These are phyloP conservation scores for Lepidocyrtinus sp. DNA, from an alignment of 2,888 invertebrate genomes.

Conservation along the genomic window DNA sequence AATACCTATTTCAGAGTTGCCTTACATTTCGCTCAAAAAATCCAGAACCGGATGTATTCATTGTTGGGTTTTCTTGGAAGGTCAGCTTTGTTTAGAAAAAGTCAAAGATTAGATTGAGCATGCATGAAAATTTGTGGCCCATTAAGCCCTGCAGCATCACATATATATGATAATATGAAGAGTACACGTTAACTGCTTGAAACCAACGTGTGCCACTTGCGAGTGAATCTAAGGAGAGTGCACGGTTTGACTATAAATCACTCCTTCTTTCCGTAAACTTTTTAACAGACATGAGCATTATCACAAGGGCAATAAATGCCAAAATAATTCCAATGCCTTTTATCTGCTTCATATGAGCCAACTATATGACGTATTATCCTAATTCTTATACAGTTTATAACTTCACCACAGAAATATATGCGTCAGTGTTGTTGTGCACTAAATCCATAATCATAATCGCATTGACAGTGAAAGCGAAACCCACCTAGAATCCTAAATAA, in stretches of 20 bases:
- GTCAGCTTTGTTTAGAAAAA: slow-evolving; percentile 30
- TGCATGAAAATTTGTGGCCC: neutral
- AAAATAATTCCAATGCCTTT: too few relatives aligned
- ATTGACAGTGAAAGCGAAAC: too few relatives aligned
- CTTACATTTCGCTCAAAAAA: neutral
- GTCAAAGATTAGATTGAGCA: neutral
- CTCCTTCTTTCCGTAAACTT: too few relatives aligned
- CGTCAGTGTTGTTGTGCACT: too few relatives aligned
- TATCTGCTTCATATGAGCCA: too few relatives aligned
- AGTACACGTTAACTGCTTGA: neutral
- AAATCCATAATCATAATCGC: too few relatives aligned
- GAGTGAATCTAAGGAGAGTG: neutral
- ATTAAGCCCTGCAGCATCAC: neutral
- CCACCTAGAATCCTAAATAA: slow-evolving; percentile 38
- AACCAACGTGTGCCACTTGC: neutral
- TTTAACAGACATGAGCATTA: too few relatives aligned
- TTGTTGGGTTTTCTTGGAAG: slow-evolving; percentile 26
- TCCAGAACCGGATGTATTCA: neutral
- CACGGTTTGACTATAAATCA: neutral
- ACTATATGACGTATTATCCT: too few relatives aligned
- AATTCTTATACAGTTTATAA: too few relatives aligned
- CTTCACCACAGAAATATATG: too few relatives aligned
- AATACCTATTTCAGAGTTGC: too few relatives aligned
- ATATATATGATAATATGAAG: neutral
- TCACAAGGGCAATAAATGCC: too few relatives aligned